These are phyloP conservation scores for Poeciliopsis turneri DNA, from an alignment of 2,797 vertebrate genomes.

Conservation along the genomic window DNA sequence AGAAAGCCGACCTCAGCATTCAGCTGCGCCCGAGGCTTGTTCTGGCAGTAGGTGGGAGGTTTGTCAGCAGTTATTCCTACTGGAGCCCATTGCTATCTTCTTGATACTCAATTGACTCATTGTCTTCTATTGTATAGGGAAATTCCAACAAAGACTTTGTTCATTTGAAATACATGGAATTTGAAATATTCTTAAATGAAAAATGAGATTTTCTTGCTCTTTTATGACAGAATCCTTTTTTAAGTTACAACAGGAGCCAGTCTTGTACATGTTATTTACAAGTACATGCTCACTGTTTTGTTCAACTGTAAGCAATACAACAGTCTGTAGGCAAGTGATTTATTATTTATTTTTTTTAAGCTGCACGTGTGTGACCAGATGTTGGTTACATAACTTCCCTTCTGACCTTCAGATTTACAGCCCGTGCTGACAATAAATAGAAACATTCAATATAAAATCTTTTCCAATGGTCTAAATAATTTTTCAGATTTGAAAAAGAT, in stretches of 20 bases:
- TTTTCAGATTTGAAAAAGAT: neutral
- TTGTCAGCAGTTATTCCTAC: constrained; percentile 70
- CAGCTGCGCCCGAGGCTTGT: constrained; percentile 59
- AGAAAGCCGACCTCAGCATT: constrained; percentile 53
- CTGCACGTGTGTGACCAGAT: neutral
- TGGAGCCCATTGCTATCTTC: constrained; percentile 56
- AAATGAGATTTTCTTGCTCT: neutral
- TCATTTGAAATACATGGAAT: constrained; percentile 31
- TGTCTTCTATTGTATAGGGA: constrained; percentile 60
- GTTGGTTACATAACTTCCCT: constrained; percentile 5
- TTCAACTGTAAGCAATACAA: neutral
- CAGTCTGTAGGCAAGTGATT: neutral
- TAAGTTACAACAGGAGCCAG: constrained; percentile 6
- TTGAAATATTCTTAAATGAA: constrained; percentile 24
- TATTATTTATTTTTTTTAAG: neutral
- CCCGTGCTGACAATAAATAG: neutral
- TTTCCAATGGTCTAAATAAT: neutral
- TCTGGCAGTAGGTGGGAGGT: constrained; percentile 72
- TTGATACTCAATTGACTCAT: constrained; percentile 60
- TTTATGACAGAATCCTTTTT: constrained; percentile 4
- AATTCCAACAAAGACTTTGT: constrained; percentile 60
- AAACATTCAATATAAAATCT: neutral
- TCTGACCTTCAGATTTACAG: neutral
- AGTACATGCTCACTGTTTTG: neutral
- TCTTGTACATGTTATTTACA: too few relatives aligned